Percentiles rank a stretch among this genome's conserved stretches.
Evolutionary conservation across 1,140 invertebrate genomes (phyloP).

Genomic region (Pinna nobilis): DNA sequence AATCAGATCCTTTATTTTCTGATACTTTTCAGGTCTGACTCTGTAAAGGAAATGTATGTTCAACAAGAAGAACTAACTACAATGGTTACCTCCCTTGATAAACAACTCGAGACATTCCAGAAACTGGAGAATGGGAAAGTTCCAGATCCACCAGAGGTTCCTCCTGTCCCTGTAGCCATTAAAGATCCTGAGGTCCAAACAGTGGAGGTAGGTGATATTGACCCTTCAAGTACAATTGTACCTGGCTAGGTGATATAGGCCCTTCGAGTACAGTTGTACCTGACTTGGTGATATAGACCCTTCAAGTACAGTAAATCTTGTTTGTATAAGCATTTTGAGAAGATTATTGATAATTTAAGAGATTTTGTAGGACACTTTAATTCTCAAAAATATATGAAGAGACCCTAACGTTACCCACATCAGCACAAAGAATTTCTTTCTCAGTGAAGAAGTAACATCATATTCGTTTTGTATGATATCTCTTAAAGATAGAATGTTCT

Average conservation of each 20-base stretch:
- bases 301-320: constrained; percentile 52
- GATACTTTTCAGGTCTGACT: constrained; percentile 53
- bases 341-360: constrained; percentile 49
- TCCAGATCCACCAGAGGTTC: constrained; percentile 57
- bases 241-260: constrained; percentile 53
- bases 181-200: constrained; percentile 62
- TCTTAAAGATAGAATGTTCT: too few relatives aligned
- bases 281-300: constrained; percentile 57
- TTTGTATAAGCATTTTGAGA: constrained; percentile 42
- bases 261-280: constrained; percentile 62
- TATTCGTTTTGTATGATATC: too few relatives aligned
- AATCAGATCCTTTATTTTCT: not conserved
- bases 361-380: too few relatives aligned
- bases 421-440: too few relatives aligned
- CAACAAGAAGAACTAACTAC: constrained; percentile 57
- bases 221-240: constrained; percentile 56
- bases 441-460: too few relatives aligned
- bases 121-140: constrained; percentile 60
- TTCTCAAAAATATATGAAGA: too few relatives aligned
- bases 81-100: constrained; percentile 62
- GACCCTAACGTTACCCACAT: too few relatives aligned
- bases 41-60: constrained; percentile 64
- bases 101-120: constrained; percentile 60
- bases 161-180: constrained; percentile 44
- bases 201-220: constrained; percentile 58